Evolutionary conservation across 2,113 vertebrate species (phyloP), one percentile per base, ranked within the genome.

Genomic region (Lagopus muta): DNA sequence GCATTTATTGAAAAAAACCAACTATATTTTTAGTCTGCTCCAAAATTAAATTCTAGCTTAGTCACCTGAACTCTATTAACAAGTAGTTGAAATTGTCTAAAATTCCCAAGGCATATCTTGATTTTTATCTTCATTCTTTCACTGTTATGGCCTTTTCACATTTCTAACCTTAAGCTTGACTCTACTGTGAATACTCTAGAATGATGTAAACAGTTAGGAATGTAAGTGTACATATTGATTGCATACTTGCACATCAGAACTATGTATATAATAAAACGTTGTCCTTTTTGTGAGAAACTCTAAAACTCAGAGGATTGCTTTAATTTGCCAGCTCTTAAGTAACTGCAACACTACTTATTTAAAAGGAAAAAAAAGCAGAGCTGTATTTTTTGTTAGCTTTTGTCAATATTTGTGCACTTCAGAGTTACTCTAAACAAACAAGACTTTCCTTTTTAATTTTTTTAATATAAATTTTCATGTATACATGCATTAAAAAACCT

Each of bases 171-270:
- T 97, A 96, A 97, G 98, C 98, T 98, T 97, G 93, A 96, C 92
- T 97, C 95, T 98, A 97, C 97, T 97, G 95, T 97, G 98, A 97
- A 97, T 97, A 97, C 92, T 96, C 94, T 97, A 96, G 97, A 95
- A 93, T 45, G 97, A 97, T 96, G 93, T 96, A 95, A 98, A 97
- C 97, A 98, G 97, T 97, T 98, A 97, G 98, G 97, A 98, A 98
- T 98, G 98, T 98, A 97, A 93, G 80, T 98, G 98, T 98, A 98
- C 97, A 97, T 98, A 98, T 96, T 95, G 97, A 98, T 97, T 98
- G 98, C 98, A 97, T 95, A 98, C 95, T 98, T 99, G 98, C 98
- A 99, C 98, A 98, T 97, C 97, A 95, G 95, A 97, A 93, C 86
- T 94, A 74, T 98, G 98, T 98, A 98, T 97, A 99, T 98, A 98